Evolutionary conservation across 1,140 invertebrate genomes (phyloP).

Genomic region (Apis dorsata): DNA sequence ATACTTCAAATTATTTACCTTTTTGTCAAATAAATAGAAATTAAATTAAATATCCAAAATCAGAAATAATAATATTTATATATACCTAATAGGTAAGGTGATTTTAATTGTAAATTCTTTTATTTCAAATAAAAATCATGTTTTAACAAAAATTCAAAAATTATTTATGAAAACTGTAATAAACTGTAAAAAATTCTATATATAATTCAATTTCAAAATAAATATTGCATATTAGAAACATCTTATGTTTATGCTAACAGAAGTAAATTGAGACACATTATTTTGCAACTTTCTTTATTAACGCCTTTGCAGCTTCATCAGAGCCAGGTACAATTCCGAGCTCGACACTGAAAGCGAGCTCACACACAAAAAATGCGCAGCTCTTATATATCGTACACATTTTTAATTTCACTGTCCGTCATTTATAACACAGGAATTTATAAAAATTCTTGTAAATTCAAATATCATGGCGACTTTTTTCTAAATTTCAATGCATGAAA

Average conservation of each 20-base stretch:
- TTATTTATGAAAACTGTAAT: neutral
- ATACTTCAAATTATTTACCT: no score
- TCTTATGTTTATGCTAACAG: neutral
- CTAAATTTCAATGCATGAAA: neutral
- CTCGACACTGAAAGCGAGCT: conserved; percentile 73
- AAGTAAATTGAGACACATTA: neutral
- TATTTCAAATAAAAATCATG: neutral
- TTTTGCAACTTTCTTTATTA: conserved; percentile 71
- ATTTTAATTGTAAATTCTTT: no score
- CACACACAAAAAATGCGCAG: conserved; percentile 58
- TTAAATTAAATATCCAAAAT: no score
- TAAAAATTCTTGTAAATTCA: conserved; percentile 48
- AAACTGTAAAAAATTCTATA: neutral
- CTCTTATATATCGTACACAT: conserved; percentile 45
- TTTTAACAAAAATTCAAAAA: neutral
- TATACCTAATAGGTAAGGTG: no score
- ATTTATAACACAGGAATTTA: conserved; percentile 51
- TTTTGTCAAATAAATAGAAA: no score
- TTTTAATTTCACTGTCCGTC: conserved; percentile 22
- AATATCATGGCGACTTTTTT: conserved; percentile 12
- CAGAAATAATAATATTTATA: no score
- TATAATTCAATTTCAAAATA: neutral
- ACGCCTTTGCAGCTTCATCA: conserved; percentile 69
- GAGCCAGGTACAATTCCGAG: conserved; percentile 77
- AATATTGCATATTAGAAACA: no score